Percentiles rank a stretch among this genome's conserved stretches.
phyloP scores from a whole-genome alignment of 2,113 vertebrate species.

The Lichenostomus cassidix region DNA sequence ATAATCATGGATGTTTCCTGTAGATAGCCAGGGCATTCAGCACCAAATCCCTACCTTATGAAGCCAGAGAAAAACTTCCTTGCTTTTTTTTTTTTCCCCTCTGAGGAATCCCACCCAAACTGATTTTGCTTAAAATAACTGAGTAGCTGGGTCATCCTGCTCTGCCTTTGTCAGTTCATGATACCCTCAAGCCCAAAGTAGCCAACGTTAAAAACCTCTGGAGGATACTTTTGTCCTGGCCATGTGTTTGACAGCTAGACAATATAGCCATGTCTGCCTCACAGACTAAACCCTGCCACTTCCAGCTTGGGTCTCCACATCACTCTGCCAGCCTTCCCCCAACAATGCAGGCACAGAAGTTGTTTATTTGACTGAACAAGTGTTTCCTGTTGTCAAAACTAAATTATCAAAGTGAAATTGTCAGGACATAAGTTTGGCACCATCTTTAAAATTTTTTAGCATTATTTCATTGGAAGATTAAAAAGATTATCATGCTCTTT shows the following conservation, averaged over 20 bases:
- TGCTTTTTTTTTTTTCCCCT: neutral
- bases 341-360: rapidly evolving
- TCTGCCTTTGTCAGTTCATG: neutral
- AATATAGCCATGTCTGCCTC: neutral
- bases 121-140: neutral
- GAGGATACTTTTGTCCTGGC: neutral
- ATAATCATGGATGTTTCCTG: neutral
- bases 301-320: neutral
- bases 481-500: neutral
- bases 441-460: neutral
- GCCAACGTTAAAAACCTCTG: neutral
- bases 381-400: neutral
- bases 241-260: neutral
- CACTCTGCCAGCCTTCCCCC: neutral
- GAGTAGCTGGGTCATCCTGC: neutral
- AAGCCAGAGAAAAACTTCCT: neutral
- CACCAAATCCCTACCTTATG: neutral
- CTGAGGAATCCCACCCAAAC: neutral
- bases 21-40: neutral
- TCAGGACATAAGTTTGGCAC: neutral
- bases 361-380: rapidly evolving
- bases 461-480: neutral
- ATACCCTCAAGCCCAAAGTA: neutral
- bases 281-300: neutral
- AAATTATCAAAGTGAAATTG: neutral